Base-by-base conservation (phyloP, 2,113 vertebrate species). In the Tachuris rubrigastra region DNA sequence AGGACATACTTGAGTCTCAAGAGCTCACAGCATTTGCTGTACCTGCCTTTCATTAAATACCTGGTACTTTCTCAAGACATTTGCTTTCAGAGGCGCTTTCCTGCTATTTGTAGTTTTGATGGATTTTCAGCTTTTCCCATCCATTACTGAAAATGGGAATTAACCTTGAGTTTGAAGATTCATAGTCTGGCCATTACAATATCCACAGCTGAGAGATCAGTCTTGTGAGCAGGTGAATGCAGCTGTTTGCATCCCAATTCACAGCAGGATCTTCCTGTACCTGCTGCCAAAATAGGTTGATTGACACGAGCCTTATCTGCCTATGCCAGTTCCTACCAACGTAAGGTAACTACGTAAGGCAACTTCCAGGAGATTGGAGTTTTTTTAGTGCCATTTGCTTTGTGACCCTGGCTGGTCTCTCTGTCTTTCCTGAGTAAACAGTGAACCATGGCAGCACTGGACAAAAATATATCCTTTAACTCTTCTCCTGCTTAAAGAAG, bases 121-220 rank as follows among this genome's bases (percentile, higher is more conserved):
- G 80, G 86, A 97, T 96, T 87, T 90, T 77, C 65, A 89, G 37
- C 68, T 95, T 92, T 93, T 68, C 56, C 56, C 90, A 95, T 97
- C 76, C 65, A 55, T 92, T 90, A 78, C 68, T 42, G 65, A 67
- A 60, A 84, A 86, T 6, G 14, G 73, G 92, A 95, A 96, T 95
- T 94, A 96, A 94, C 94, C 92, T 93, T 93, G 88, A 85, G 66
- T 93, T 75, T 93, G 92, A 90, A 92, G 90, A 92, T 90, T 93
- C 87, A 44, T 68, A 33, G 68, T 78, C 58, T 60, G 52, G 65
- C 78, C 73, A 41, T 96, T 88, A 50, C 65, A 92, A 68, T 49
- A 93, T 39, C 73, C 73, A 42, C 44, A 44, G 67, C 72, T 89
- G 74, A 46, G 46, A 89, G 72, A 81, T 90, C 65, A 84, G 60